Conservation (phyloP, 2,888 invertebrate genomes). For the Gasteruption jaculator region DNA sequence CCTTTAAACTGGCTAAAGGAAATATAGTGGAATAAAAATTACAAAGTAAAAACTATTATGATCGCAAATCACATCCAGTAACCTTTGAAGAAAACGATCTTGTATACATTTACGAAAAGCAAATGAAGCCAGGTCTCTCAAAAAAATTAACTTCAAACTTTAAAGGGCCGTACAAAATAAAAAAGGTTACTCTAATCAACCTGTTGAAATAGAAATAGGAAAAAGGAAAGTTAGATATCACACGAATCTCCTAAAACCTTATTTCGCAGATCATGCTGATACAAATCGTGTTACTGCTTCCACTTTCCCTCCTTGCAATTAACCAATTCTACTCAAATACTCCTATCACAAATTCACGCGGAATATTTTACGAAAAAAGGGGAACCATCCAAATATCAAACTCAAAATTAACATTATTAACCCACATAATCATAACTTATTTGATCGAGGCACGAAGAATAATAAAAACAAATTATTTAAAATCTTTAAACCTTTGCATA, state of each 20-base stretch:
- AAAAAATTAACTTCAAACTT: neutral
- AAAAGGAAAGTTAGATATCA: constrained; percentile 5
- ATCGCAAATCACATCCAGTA: neutral
- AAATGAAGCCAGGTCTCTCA: neutral
- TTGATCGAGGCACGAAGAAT: neutral
- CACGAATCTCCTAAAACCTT: constrained; percentile 15
- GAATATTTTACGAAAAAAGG: constrained; percentile 12
- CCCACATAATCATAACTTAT: constrained; percentile 10
- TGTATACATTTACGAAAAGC: neutral
- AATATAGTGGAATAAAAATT: constrained; percentile 3
- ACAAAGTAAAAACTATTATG: constrained; percentile 5
- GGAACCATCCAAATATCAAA: constrained; percentile 10
- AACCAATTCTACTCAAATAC: constrained; percentile 6
- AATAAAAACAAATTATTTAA: neutral
- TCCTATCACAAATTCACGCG: constrained; percentile 10
- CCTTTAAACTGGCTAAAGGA: constrained; percentile 7
- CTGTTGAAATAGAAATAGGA: constrained; percentile 3
- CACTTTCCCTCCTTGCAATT: too few relatives aligned
- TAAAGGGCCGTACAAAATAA: constrained; percentile 5
- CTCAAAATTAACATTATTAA: constrained; percentile 9
- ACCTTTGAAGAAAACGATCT: neutral
- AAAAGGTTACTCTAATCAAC: constrained; percentile 1
- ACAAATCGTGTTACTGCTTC: constrained; percentile 1
- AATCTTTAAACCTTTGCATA: neutral
- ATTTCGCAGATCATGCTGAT: constrained; percentile 18